phyloP scores from a whole-genome alignment of 2,113 vertebrate genomes.

The Chaetodon auriga region DNA sequence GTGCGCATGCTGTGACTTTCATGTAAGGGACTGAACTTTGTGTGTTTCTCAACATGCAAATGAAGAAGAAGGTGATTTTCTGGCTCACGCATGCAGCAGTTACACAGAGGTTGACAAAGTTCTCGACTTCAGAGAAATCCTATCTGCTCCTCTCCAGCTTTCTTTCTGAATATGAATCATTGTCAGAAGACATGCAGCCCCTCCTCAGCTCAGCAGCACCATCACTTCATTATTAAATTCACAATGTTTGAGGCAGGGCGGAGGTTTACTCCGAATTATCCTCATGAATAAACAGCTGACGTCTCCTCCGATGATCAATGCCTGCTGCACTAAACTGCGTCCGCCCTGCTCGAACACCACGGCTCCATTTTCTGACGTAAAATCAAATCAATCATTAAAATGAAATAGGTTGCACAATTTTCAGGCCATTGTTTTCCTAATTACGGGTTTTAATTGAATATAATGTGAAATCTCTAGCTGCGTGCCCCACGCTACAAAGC shows the following conservation, averaged over 20 bases:
- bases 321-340: not conserved
- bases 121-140: not conserved
- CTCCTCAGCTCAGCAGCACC: slow-evolving; percentile 10
- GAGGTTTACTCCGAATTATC: slow-evolving; percentile 1
- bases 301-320: slow-evolving; percentile 7
- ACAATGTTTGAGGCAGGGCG: not conserved
- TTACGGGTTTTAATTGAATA: slow-evolving; percentile 76
- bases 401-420: slow-evolving; percentile 43
- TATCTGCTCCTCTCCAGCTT: not conserved
- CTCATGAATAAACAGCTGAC: slow-evolving; percentile 4
- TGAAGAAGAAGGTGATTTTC: no score
- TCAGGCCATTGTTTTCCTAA: slow-evolving; percentile 66
- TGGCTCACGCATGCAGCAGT: no score
- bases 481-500: slow-evolving; percentile 53
- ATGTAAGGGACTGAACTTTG: no score
- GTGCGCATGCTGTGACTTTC: no score
- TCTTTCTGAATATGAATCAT: not conserved
- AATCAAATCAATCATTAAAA: slow-evolving; percentile 63
- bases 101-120: not conserved
- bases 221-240: slow-evolving; percentile 17
- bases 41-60: no score
- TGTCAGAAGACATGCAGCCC: not conserved
- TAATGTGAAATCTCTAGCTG: slow-evolving; percentile 74
- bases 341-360: not conserved
- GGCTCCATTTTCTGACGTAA: slow-evolving; percentile 35